phyloP scores from a whole-genome alignment of 1,140 invertebrate genomes.

The Lepidurus arcticus region DNA sequence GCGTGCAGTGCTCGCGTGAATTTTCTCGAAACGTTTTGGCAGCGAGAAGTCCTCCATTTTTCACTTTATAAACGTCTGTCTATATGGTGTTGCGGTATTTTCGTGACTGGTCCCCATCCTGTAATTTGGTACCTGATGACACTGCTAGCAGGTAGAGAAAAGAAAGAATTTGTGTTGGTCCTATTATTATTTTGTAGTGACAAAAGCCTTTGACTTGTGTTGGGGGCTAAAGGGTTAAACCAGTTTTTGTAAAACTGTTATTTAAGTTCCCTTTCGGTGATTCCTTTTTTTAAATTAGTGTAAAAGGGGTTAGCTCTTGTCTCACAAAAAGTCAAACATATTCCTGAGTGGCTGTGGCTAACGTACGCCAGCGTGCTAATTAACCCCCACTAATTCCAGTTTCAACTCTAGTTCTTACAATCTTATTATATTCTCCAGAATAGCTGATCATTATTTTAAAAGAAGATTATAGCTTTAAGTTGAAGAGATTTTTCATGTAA shows the following conservation, averaged over 20 bases:
- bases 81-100: not conserved
- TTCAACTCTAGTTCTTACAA: slow-evolving; percentile 16
- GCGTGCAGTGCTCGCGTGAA: too few species aligned
- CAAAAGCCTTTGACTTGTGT: not conserved
- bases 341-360: slow-evolving; percentile 12
- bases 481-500: slow-evolving; percentile 15
- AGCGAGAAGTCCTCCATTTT: not conserved
- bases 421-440: slow-evolving; percentile 10
- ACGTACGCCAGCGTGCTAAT: slow-evolving; percentile 10
- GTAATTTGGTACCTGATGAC: slow-evolving; percentile 22
- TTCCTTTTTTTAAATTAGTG: too few species aligned
- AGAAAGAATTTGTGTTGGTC: not conserved
- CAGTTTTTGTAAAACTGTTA: too few species aligned
- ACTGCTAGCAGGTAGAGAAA: not conserved
- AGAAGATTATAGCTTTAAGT: slow-evolving; percentile 8
- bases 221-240: too few species aligned
- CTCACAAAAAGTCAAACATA: not conserved
- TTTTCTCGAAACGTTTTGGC: too few species aligned
- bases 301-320: not conserved
- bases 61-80: not conserved
- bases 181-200: not conserved
- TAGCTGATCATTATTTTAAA: slow-evolving; percentile 12
- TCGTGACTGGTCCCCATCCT: not conserved
- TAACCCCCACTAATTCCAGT: slow-evolving; percentile 8
- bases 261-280: too few species aligned